These are phyloP conservation scores for Drosophila sproati DNA, from an alignment of 1,140 invertebrate genomes.

Conservation along the genomic window DNA sequence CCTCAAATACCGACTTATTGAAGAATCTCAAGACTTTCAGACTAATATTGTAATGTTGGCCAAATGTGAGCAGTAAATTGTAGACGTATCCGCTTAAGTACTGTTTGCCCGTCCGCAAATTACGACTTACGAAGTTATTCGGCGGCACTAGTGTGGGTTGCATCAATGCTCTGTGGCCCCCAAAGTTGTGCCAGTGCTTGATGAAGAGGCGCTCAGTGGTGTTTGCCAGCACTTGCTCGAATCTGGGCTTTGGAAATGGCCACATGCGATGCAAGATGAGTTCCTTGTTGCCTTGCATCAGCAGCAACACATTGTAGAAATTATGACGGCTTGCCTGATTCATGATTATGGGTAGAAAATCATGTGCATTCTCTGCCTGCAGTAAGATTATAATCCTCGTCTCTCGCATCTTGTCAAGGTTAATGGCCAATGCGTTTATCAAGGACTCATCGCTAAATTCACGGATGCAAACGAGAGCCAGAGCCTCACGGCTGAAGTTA, in stretches of 20 bases:
- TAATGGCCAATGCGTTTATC: constrained; percentile 22
- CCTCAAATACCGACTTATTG: background rate
- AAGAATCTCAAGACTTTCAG: background rate
- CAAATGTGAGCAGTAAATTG: constrained; percentile 9
- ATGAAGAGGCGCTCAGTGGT: constrained; percentile 19
- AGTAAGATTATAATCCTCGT: constrained; percentile 47
- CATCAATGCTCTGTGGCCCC: constrained; percentile 27
- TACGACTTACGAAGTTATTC: constrained; percentile 6
- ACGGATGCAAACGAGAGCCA: constrained; percentile 43
- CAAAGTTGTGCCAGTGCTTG: constrained; percentile 36
- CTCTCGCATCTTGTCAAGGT: constrained; percentile 43
- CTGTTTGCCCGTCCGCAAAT: constrained; percentile 17
- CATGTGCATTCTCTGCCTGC: background rate
- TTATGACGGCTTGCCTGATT: constrained; percentile 3
- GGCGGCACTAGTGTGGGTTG: constrained; percentile 32
- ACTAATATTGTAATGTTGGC: constrained; percentile 28
- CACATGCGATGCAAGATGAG: background rate
- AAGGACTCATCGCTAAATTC: constrained; percentile 15
- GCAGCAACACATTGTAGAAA: constrained; percentile 36
- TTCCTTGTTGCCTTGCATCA: background rate
- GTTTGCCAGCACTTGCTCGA: background rate
- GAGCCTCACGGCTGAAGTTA: background rate
- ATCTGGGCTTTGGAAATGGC: constrained; percentile 42
- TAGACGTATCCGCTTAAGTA: background rate
- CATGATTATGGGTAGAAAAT: background rate